phyloP scores from a whole-genome alignment of 2,797 vertebrate species.

The Calcarius lapponicus region DNA sequence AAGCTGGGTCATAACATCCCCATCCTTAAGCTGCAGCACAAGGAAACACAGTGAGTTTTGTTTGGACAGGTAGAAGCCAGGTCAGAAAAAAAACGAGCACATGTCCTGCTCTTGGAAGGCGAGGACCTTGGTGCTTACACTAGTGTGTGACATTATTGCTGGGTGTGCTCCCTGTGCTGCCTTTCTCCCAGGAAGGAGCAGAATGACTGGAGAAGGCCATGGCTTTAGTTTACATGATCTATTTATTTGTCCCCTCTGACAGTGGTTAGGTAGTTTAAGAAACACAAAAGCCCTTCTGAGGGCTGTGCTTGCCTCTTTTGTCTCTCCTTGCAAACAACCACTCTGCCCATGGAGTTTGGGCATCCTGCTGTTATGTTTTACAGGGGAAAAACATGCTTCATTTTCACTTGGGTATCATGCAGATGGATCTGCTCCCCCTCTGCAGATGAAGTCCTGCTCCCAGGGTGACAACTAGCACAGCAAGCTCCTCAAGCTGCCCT shows the following conservation, averaged over 20 bases:
- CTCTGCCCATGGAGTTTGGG: rapidly evolving
- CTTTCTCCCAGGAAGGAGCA: background rate
- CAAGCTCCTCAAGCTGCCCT: background rate
- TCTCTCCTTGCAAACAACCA: background rate
- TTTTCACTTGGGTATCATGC: rapidly evolving
- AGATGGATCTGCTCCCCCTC: background rate
- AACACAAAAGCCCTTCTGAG: background rate
- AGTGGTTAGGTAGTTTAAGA: background rate
- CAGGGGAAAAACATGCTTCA: background rate
- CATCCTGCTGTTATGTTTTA: background rate
- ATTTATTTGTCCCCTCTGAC: background rate
- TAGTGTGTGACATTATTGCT: background rate
- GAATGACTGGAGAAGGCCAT: background rate
- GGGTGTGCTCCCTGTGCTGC: background rate
- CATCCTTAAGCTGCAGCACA: background rate
- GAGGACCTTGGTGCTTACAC: background rate
- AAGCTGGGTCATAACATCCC: background rate
- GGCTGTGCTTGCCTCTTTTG: rapidly evolving
- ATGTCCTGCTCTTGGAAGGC: background rate
- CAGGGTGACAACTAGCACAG: background rate
- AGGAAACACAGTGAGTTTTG: background rate
- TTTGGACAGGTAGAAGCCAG: background rate
- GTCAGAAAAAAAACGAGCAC: background rate
- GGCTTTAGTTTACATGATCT: background rate
- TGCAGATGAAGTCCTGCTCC: background rate